A percentile compares a stretch with the other conserved stretches of the same genome.
Conservation (phyloP, 2,888 invertebrate genomes). For the Drosophila yooni region DNA sequence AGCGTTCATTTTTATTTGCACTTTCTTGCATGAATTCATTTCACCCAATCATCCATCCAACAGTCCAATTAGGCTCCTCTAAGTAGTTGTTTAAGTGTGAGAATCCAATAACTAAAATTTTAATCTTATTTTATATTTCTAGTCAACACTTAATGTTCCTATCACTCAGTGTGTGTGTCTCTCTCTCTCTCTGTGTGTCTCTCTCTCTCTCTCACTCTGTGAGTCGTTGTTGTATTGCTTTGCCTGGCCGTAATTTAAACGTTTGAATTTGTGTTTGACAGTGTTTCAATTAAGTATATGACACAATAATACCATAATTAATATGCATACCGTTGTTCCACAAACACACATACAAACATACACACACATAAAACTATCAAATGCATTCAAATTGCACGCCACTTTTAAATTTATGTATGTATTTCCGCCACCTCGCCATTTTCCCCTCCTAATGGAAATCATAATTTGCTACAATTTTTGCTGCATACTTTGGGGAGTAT, state of each 20-base stretch:
- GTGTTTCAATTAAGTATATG: constrained; percentile 68
- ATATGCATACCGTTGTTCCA: constrained; percentile 22
- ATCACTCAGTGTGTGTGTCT: constrained; percentile 10
- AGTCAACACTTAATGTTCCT: constrained; percentile 29
- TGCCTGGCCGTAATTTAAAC: constrained; percentile 84
- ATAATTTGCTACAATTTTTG: constrained; percentile 21
- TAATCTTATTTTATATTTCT: constrained; percentile 23
- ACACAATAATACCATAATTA: constrained; percentile 46
- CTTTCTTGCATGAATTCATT: constrained; percentile 40
- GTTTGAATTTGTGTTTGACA: constrained; percentile 70
- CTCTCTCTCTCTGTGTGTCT: constrained; percentile 20
- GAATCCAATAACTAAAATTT: constrained; percentile 19
- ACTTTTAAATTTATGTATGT: constrained; percentile 12
- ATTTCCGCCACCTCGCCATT: neutral
- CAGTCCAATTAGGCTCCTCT: constrained; percentile 4
- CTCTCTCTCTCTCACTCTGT: constrained; percentile 35
- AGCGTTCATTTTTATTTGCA: constrained; percentile 16
- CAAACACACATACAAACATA: constrained; percentile 1
- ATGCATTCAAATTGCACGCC: constrained; percentile 52
- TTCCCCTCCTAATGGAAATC: neutral
- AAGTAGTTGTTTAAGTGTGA: constrained; percentile 38
- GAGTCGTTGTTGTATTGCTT: constrained; percentile 84
- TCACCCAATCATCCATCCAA: constrained; percentile 5
- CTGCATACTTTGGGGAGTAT: neutral
- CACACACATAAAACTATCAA: constrained; percentile 1